Evolutionary conservation across 2,888 invertebrate genomes (phyloP), one percentile per base, ranked within the genome.

Genomic region (Empis livida): DNA sequence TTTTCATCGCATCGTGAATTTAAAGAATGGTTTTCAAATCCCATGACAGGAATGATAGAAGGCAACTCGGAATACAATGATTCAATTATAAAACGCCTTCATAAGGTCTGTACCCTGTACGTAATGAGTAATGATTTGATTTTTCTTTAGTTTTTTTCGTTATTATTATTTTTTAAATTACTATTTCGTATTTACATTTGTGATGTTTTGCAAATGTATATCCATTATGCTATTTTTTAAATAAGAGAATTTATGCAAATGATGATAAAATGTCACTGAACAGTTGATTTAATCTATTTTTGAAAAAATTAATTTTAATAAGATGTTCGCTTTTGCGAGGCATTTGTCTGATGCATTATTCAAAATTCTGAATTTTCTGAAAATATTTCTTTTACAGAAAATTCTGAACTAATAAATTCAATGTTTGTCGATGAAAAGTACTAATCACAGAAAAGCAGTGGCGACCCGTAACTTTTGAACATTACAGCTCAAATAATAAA

Each of bases 1-100:
- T 96, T 96, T 75, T 89, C 92, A 57, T 93, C 93, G 44, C 93
- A 97, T 73, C 78, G 88, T 46, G 94, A 96, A 71, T 94, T 92
- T 68, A 92, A 94, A 67, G 94, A 95, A 71, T 97, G 97, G 97
- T 99, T 99, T 75, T 90, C 91, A 49, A 92, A 92, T 72, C 96
- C 95, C 40, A 87, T 99, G 53, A 90, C 92, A 20, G 92, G 90
- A 50, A 93, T 94, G 92, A 89, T 93, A 53, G 93, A 94, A 67
- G 92, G 92, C 49, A 88, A 84, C 64, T 81, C 84, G 52, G 92
- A 92, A 65, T 91, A 90, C 69, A 92, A 92, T 71, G 89, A 91
- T 62, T 83, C 78, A 56, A 81, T 94, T 56, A 90, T 94, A 54
- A 82, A 84, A 64, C 76, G 91, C 56, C 73, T 94, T 54, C 94